Evolutionary conservation across 2,888 invertebrate genomes (phyloP), one percentile per base, ranked within the genome.

Genomic region (Tetramorium bicarinatum): DNA sequence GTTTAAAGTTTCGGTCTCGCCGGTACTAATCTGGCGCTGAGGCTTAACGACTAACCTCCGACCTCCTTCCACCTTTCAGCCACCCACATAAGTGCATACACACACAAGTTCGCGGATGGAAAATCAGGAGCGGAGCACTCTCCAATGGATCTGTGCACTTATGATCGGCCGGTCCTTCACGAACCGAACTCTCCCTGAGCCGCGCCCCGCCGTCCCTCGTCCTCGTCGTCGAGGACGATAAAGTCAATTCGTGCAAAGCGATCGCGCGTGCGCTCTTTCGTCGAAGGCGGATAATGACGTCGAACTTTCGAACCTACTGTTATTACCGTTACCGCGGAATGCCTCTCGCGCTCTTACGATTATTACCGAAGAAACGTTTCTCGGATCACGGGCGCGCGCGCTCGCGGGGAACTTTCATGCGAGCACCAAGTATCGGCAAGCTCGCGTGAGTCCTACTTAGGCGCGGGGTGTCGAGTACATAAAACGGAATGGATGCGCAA

Each of bases 1-100:
- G 90, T 86, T 89, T 87, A 86, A 89, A 89, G 87, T 89, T 89
- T 88, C 85, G 86, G 84, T 85, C 82, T 83, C 86, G 86, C 79
- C 83, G 84, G 74, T 83, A 81, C 85, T 89, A 85, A 89, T 88
- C 89, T 85, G 66, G 47, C 80, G 83, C 83, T 62, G 77, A 81
- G 83, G 79, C 84, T 89, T 87, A 89, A 84, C 87, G 86, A 82
- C 47, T 77, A 86, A 84, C 87, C 87, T 83, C 76, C 83, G 66
- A 82, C 64, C 64, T 61, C 79, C 77, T 66, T 66, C 79, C 64
- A 56, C 34, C 69, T 29, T 59, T 69, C 69, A 76, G 34, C 81
- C 62, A 75, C 76, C 81, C 79, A 71, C 47, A 34, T 71, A 71
- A 71, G 38, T 59, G 41, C 77, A 18, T 47, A 38, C 29, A 61